phyloP scores from a whole-genome alignment of 2,113 vertebrate genomes.

The Scomber scombrus region DNA sequence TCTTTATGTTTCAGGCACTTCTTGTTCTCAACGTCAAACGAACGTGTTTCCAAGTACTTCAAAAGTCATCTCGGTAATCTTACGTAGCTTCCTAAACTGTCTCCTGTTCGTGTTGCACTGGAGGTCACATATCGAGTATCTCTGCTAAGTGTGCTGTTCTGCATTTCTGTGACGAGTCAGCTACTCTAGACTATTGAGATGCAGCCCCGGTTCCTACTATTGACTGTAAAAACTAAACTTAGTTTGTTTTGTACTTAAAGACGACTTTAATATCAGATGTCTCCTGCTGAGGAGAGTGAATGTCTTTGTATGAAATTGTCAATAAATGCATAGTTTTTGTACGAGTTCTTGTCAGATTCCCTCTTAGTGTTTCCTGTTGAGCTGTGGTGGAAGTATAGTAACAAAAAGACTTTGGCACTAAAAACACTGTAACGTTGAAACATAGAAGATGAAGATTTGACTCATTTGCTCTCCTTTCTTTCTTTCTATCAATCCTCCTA shows the following conservation, averaged over 20 bases:
- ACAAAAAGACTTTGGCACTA: too few species aligned
- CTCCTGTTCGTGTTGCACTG: not conserved
- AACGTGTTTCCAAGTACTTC: not conserved
- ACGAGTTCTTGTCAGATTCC: slow-evolving; percentile 17
- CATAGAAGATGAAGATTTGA: too few species aligned
- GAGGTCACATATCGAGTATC: not conserved
- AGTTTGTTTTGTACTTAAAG: slow-evolving; percentile 65
- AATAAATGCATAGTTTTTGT: slow-evolving; percentile 85
- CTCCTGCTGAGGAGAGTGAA: slow-evolving; percentile 19
- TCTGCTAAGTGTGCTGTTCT: not conserved
- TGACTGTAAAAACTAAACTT: slow-evolving; percentile 18
- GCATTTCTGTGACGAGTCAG: not conserved
- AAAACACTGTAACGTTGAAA: too few species aligned
- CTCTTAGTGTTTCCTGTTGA: too few species aligned
- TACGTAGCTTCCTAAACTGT: not conserved
- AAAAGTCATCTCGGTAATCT: not conserved
- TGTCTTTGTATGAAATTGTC: slow-evolving; percentile 76
- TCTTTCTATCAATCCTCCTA: too few species aligned
- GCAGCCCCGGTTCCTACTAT: not conserved
- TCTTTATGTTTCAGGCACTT: not conserved
- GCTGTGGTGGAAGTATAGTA: too few species aligned
- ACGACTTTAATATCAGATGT: slow-evolving; percentile 50
- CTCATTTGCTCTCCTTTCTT: too few species aligned
- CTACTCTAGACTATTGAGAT: slow-evolving; percentile 17
- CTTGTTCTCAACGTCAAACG: not conserved